Conservation (phyloP, 2,113 vertebrate species). For the Seriola rivoliana region DNA sequence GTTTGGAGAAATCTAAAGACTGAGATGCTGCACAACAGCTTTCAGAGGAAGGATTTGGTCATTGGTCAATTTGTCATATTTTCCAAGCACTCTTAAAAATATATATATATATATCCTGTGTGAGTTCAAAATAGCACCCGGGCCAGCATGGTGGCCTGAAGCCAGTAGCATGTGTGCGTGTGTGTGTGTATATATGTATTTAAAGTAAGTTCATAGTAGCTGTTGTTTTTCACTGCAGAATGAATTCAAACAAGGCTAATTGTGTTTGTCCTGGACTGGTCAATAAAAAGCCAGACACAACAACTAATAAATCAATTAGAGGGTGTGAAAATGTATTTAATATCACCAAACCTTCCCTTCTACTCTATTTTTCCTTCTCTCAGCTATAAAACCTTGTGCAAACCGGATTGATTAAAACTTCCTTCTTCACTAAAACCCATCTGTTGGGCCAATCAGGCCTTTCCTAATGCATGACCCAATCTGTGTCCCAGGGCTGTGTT, state of each 20-base stretch:
- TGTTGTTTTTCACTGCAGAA: constrained; percentile 38
- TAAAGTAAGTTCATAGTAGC: not conserved
- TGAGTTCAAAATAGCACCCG: constrained; percentile 30
- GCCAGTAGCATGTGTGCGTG: constrained; percentile 2
- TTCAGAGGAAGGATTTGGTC: not conserved
- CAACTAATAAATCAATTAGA: constrained; percentile 69
- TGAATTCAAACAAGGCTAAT: constrained; percentile 37
- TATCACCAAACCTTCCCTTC: constrained; percentile 24
- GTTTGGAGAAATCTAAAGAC: not conserved
- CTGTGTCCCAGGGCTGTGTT: constrained; percentile 57
- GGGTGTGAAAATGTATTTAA: constrained; percentile 64
- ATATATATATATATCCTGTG: constrained; percentile 9
- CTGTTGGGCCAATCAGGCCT: constrained; percentile 62
- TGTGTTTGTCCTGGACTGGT: constrained; percentile 51
- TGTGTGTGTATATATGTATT: not conserved
- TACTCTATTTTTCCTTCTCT: constrained; percentile 9
- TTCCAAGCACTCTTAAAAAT: not conserved
- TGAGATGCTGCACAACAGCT: not conserved
- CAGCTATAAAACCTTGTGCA: constrained; percentile 29
- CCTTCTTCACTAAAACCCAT: constrained; percentile 47
- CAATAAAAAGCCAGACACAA: constrained; percentile 59
- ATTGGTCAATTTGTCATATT: constrained; percentile 2
- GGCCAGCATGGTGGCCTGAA: constrained; percentile 27
- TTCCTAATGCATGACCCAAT: constrained; percentile 46
- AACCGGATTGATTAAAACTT: constrained; percentile 67